Evolutionary conservation across 2,888 invertebrate species (phyloP), one percentile per base, ranked within the genome.

Genomic region (Meandrusa payeni): DNA sequence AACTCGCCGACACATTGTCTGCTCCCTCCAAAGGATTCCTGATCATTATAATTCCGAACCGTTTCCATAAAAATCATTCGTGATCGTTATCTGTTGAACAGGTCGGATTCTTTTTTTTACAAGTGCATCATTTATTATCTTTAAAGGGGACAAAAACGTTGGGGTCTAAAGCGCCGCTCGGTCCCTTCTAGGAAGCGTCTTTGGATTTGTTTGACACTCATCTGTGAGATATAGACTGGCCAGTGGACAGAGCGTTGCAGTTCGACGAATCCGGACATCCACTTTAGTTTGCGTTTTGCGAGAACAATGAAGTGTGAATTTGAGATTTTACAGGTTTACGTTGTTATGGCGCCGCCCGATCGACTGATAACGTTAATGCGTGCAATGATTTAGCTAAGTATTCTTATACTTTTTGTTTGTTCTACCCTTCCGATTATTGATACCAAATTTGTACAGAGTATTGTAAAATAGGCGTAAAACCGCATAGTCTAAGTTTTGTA

Each of bases 121-220:
- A 71, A 74, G 75, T 69, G 75, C 78, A 80, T 86, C 85, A 85
- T 87, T 87, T 86, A 86, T 86, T 87, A 86, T 86, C 78, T 83
- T 77, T 77, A 74, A 73, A 68, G 69, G 71, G 66, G 82, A 77
- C 85, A 15, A 86, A 83, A 85, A 83, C 82, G 64, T 49, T 51
- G 61, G 65, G 73, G 80, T 74, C 70, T 78, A 83, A 83, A 83
- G 86, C 81, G 83, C 85, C 85, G 86, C 86, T 63, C 68, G 65
- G 75, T 64, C 77, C 85, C 71, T 87, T 87, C 87, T 77, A 76
- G 78, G 87, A 87, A 87, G 69, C 69, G 70, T 60, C 59, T 63
- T 70, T 64, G 68, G 76, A 76, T 83, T 78, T 77, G 79, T 86
- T 83, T 87, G 87, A 85, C 86, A 86, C 76, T 76, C 75, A 71